A percentile compares a stretch with the other conserved stretches of the same genome.
phyloP scores from a whole-genome alignment of 2,113 vertebrate genomes.

The Ameiurus melas region DNA sequence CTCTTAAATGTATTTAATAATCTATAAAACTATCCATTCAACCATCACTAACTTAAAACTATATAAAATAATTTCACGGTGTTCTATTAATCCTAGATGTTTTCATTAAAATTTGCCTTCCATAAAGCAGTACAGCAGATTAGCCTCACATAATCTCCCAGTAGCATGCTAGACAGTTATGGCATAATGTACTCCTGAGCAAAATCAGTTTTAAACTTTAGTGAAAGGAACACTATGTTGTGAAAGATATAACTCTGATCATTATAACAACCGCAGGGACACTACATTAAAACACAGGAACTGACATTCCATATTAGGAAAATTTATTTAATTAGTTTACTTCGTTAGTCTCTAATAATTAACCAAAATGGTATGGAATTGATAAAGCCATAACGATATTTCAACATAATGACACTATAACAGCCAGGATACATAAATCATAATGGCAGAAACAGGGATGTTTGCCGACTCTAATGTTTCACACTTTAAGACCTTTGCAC shows the following conservation, averaged over 20 bases:
- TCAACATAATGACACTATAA: not conserved
- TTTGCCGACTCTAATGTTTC: not conserved
- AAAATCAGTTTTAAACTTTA: slow-evolving; percentile 1
- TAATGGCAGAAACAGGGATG: not conserved
- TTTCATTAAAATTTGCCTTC: not conserved
- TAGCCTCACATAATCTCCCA: not conserved
- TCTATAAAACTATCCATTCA: not conserved
- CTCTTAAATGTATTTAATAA: not conserved
- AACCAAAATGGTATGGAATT: not conserved
- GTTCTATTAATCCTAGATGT: not conserved
- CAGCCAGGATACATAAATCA: slow-evolving; percentile 5
- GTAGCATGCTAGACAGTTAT: not conserved
- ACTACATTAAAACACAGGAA: not conserved
- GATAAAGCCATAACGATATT: not conserved
- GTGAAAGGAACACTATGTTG: not conserved
- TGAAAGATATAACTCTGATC: not conserved
- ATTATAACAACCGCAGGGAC: not conserved
- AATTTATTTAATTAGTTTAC: not conserved
- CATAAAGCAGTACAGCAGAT: not conserved
- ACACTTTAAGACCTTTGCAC: not conserved
- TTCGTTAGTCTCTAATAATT: not conserved
- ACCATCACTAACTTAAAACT: not conserved
- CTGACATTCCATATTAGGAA: not conserved
- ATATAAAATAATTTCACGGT: not conserved
- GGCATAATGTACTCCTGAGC: not conserved